phyloP scores from a whole-genome alignment of 2,888 invertebrate species.

The Habroteleia sp. region DNA sequence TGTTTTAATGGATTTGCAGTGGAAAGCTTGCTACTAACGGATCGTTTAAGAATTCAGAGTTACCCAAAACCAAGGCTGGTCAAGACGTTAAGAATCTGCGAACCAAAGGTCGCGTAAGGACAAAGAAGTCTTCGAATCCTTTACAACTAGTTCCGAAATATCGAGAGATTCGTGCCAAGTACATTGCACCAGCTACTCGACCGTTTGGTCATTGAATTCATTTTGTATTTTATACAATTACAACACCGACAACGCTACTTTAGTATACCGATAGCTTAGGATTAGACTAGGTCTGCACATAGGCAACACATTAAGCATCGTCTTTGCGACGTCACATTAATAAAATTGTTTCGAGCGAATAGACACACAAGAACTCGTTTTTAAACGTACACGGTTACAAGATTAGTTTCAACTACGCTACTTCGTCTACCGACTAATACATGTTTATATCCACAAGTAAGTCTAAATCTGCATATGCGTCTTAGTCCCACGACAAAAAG shows the following conservation, averaged over 20 bases:
- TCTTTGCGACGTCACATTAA: slow-evolving; percentile 12
- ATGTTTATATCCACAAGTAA: neutral
- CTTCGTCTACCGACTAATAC: neutral
- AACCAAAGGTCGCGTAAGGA: too few relatives aligned
- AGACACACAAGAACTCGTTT: slow-evolving; percentile 49
- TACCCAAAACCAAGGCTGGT: neutral
- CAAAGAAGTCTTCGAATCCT: too few relatives aligned
- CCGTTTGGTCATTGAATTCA: neutral
- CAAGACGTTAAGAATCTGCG: too few relatives aligned
- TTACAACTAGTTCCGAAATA: too few relatives aligned
- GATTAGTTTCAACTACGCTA: slow-evolving; percentile 8
- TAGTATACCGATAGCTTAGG: slow-evolving; percentile 65
- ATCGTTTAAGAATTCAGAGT: slow-evolving; percentile 11
- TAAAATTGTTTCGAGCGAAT: slow-evolving; percentile 57
- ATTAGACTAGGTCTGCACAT: slow-evolving; percentile 58
- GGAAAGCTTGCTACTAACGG: slow-evolving; percentile 65
- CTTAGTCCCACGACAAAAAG: too few relatives aligned
- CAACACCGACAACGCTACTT: slow-evolving; percentile 7
- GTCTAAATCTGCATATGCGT: slow-evolving; percentile 11
- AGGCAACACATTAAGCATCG: slow-evolving; percentile 2
- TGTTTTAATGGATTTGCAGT: slow-evolving; percentile 72
- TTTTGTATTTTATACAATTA: too few relatives aligned
- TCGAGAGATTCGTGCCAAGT: slow-evolving; percentile 22
- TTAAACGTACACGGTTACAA: slow-evolving; percentile 2
- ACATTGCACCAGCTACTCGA: slow-evolving; percentile 1